Conservation (phyloP, 2,888 invertebrate genomes). For the Rhingia campestris region DNA sequence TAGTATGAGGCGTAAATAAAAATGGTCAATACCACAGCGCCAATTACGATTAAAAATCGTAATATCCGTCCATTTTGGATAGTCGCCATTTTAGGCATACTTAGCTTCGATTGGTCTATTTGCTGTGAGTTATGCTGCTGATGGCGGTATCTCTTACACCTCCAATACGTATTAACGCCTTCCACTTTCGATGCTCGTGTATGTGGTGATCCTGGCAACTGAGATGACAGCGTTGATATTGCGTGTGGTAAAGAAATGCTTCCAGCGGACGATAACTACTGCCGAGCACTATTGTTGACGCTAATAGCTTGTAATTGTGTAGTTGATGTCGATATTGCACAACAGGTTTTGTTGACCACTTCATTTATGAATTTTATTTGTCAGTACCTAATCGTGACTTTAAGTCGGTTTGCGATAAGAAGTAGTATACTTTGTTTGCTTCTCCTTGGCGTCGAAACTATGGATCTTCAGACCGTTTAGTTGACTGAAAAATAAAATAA, state of each 20-base stretch:
- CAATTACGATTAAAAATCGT: constrained; percentile 82
- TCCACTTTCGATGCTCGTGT: constrained; percentile 27
- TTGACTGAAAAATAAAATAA: constrained; percentile 27
- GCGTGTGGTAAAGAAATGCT: constrained; percentile 36
- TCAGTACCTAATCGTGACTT: constrained; percentile 20
- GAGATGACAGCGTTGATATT: constrained; percentile 11
- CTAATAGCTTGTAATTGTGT: constrained; percentile 33
- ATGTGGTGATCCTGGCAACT: constrained; percentile 6
- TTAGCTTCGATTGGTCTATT: background rate
- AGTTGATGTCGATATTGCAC: constrained; percentile 56
- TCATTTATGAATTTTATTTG: constrained; percentile 56
- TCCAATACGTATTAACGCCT: constrained; percentile 11
- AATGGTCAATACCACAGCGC: constrained; percentile 82
- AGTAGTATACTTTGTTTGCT: background rate
- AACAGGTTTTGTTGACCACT: constrained; percentile 55
- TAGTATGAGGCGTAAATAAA: constrained; percentile 84
- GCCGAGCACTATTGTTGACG: constrained; percentile 20
- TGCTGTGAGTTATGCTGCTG: constrained; percentile 23
- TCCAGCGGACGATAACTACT: constrained; percentile 32
- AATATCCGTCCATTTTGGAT: constrained; percentile 83
- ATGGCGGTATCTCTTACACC: background rate
- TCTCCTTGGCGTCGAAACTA: constrained; percentile 11
- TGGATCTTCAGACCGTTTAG: background rate
- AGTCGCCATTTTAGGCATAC: constrained; percentile 76
- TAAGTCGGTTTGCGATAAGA: background rate